Conservation (phyloP, 2,888 invertebrate genomes). For the Saturnia japonica region DNA sequence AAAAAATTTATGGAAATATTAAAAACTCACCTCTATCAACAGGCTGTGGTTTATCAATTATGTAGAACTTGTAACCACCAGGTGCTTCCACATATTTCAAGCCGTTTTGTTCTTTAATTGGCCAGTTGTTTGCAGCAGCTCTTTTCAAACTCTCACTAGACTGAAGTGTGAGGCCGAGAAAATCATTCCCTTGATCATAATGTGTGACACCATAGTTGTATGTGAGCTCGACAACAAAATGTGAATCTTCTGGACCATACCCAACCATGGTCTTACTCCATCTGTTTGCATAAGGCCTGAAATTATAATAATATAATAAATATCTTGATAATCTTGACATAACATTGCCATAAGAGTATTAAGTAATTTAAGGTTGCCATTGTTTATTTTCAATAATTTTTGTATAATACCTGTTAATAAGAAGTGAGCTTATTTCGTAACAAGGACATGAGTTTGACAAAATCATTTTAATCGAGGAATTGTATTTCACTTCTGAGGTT, state of each 20-base stretch:
- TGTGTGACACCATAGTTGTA: slow-evolving; percentile 97
- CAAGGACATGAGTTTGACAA: too few species aligned
- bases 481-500: too few species aligned
- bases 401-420: neutral
- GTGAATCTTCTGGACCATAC: slow-evolving; percentile 96
- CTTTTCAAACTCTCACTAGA: slow-evolving; percentile 89
- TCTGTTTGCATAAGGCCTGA: slow-evolving; percentile 96
- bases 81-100: slow-evolving; percentile 89
- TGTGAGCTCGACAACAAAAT: slow-evolving; percentile 98
- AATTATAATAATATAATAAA: slow-evolving; percentile 32
- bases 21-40: slow-evolving; percentile 80
- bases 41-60: slow-evolving; percentile 88
- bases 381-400: neutral
- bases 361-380: neutral
- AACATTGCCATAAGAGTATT: neutral
- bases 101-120: slow-evolving; percentile 84
- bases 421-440: too few species aligned
- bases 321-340: slow-evolving; percentile 6
- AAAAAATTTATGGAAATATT: neutral
- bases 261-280: slow-evolving; percentile 99
- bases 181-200: slow-evolving; percentile 96
- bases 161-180: slow-evolving; percentile 91
- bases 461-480: too few species aligned
- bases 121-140: slow-evolving; percentile 88
- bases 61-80: slow-evolving; percentile 94